Evolutionary conservation across 2,888 invertebrate genomes (phyloP).

Genomic region (Pyrocoelia pectoralis): DNA sequence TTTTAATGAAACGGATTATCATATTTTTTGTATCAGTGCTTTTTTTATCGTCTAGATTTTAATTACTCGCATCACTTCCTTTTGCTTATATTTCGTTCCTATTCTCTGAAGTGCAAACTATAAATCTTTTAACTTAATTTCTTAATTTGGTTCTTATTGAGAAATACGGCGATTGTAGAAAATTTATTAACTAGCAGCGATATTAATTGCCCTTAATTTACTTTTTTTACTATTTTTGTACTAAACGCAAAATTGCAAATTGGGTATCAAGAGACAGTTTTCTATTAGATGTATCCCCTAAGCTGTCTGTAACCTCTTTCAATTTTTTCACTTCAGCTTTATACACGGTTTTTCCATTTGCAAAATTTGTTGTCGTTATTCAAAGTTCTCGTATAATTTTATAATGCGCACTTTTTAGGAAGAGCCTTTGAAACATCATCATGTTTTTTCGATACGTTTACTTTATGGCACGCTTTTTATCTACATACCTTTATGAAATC

Average conservation of each 20-base stretch:
- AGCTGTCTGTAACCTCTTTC: too few species aligned
- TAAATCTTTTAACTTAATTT: constrained; percentile 36
- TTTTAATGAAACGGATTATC: constrained; percentile 1
- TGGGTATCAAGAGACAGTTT: neutral
- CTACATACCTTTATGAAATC: too few species aligned
- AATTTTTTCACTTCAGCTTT: too few species aligned
- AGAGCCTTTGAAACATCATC: too few species aligned
- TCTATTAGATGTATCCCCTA: neutral
- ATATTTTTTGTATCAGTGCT: neutral
- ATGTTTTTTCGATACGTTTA: too few species aligned
- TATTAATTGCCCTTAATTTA: constrained; percentile 5
- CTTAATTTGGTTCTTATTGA: constrained; percentile 39
- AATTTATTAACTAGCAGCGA: constrained; percentile 21
- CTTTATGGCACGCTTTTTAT: too few species aligned
- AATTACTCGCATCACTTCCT: neutral
- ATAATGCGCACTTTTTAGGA: too few species aligned
- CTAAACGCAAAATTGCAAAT: neutral
- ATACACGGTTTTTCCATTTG: too few species aligned
- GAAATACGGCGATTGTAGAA: constrained; percentile 28
- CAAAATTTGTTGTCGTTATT: too few species aligned
- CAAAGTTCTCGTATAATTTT: too few species aligned
- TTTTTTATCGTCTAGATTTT: constrained; percentile 10
- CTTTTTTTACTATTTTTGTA: constrained; percentile 10
- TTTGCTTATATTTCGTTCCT: neutral
- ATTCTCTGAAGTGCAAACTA: constrained; percentile 10